Evolutionary conservation across 2,113 vertebrate species (phyloP).

Genomic region (Pelodiscus sinensis): DNA sequence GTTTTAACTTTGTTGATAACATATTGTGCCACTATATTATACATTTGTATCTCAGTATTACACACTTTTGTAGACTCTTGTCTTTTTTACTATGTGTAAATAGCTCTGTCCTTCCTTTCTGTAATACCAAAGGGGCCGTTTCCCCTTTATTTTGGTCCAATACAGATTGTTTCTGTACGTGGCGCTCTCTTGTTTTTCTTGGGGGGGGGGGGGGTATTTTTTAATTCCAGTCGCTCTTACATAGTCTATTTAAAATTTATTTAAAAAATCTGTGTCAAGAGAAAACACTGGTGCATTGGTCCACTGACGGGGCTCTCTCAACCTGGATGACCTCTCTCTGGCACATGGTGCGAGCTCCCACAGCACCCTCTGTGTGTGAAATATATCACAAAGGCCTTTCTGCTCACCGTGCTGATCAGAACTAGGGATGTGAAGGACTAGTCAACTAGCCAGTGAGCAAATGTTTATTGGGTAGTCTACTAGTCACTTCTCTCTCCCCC

Average conservation of each 20-base stretch:
- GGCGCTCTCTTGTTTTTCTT: slow-evolving; percentile 30
- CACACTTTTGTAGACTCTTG: slow-evolving; percentile 75
- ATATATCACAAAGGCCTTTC: accelerated
- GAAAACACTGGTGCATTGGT: neutral
- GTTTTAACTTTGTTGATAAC: slow-evolving; percentile 69
- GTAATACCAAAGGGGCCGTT: slow-evolving; percentile 61
- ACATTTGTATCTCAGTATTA: slow-evolving; percentile 80
- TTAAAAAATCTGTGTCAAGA: slow-evolving; percentile 82
- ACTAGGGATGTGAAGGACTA: too few species aligned
- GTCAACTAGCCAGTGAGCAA: too few species aligned
- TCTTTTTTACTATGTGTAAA: slow-evolving; percentile 80
- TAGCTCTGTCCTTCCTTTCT: slow-evolving; percentile 68
- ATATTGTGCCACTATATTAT: slow-evolving; percentile 78
- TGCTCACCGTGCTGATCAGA: neutral
- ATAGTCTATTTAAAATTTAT: slow-evolving; percentile 85
- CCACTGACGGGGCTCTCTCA: neutral
- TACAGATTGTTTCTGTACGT: slow-evolving; percentile 76
- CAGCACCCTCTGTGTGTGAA: neutral
- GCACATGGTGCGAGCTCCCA: neutral
- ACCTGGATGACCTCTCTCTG: neutral
- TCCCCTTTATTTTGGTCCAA: slow-evolving; percentile 66
- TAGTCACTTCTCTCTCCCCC: too few species aligned
- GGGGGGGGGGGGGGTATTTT: slow-evolving; percentile 65
- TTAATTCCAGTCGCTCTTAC: slow-evolving; percentile 74
- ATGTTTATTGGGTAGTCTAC: too few species aligned